phyloP scores from a whole-genome alignment of 2,797 vertebrate species.

The Propithecus perrieri region DNA sequence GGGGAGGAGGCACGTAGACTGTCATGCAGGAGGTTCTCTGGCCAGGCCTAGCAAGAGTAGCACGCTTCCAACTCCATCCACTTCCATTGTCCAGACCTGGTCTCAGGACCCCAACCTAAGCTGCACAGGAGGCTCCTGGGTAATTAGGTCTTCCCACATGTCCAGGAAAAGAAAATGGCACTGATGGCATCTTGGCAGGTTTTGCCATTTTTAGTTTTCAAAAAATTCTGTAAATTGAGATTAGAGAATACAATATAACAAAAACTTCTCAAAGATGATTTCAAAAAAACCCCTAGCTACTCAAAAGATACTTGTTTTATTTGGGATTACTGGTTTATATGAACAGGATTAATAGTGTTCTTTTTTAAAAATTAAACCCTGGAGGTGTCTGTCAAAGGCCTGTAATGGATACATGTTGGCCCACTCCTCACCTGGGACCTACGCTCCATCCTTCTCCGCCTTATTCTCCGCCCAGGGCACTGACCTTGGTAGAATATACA shows the following conservation, averaged over 20 bases:
- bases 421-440: not conserved
- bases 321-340: not conserved
- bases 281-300: not conserved
- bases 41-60: not conserved
- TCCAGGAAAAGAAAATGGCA: not conserved
- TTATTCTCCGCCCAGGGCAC: not conserved
- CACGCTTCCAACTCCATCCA: accelerated
- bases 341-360: not conserved
- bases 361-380: not conserved
- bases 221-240: not conserved
- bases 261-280: not conserved
- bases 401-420: not conserved
- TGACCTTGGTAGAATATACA: not conserved
- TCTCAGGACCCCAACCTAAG: not conserved
- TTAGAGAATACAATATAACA: not conserved
- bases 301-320: not conserved
- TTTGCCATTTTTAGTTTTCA: not conserved
- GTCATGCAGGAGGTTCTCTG: not conserved
- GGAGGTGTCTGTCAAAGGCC: not conserved
- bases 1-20: not conserved
- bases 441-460: accelerated
- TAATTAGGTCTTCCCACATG: not conserved
- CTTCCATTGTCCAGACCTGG: not conserved
- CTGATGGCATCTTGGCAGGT: not conserved
- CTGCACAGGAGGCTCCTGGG: not conserved